Evolutionary conservation across 2,888 invertebrate species (phyloP), one percentile per base, ranked within the genome.

Genomic region (Pachliopta kotzebuea): DNA sequence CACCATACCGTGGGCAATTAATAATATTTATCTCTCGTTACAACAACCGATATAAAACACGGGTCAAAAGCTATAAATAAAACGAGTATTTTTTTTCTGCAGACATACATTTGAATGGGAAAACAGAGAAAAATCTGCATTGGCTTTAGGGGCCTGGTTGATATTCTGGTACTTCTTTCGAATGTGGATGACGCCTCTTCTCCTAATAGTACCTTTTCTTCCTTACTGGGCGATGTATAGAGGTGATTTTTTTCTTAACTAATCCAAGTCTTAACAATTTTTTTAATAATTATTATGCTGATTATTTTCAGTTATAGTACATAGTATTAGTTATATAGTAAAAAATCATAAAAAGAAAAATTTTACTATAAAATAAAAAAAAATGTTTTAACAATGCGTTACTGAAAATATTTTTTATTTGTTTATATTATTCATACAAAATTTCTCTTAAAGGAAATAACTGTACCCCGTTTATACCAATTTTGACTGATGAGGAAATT

Each of bases 61-160:
- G 45, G 18, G n/a, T n/a, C 2, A 42, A 31, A 11, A 11, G 4
- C 14, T 7, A n/a, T n/a, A n/a, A n/a, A 45, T 45, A n/a, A 18
- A 45, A n/a, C n/a, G 6, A 45, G 4, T 45, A n/a, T 45, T 18
- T 45, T 45, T 0, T 45, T 45, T 37, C 37, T 75, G 7, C 74
- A 90, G 90, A 68, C 77, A 80, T 56, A 73, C 84, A 24, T 89
- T 90, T 67, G 90, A 90, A 71, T 90, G 90, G 90, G 88, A 90
- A 0, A 88, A 83, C 67, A 79, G 82, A 23, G 87, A 89, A 67
- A 75, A 83, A 67, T 88, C 85, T 0, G 78, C 79, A 8, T 70
- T 84, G 53, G 87, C 85, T 26, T 72, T 90, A 66, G 68, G 75
- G 1, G 81, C 68, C 2, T 90, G 90, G 90, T 73, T 90, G 2